A percentile compares a stretch with the other conserved stretches of the same genome.
These are phyloP conservation scores for Allophyes oxyacanthae DNA, from an alignment of 2,888 invertebrate species.

Conservation along the genomic window DNA sequence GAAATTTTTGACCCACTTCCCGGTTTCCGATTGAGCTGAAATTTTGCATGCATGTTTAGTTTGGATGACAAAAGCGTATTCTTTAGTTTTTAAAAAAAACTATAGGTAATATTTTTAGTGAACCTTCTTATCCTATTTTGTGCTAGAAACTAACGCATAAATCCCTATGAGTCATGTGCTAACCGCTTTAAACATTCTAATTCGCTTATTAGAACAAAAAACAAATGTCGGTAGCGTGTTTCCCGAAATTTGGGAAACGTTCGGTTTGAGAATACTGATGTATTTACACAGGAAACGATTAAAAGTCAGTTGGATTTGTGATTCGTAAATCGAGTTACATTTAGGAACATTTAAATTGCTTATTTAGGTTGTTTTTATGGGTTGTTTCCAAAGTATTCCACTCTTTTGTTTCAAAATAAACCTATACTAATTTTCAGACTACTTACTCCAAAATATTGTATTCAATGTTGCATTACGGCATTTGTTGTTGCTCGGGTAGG, in stretches of 20 bases:
- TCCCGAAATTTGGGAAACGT: slow-evolving; percentile 42
- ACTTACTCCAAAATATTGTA: too few relatives aligned
- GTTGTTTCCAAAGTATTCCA: too few relatives aligned
- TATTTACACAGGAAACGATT: slow-evolving; percentile 41
- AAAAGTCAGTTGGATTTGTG: slow-evolving; percentile 30
- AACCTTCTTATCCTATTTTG: slow-evolving; percentile 25
- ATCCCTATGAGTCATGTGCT: slow-evolving; percentile 46
- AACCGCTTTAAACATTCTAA: slow-evolving; percentile 40
- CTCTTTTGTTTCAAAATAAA: too few relatives aligned
- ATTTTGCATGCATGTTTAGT: too few relatives aligned
- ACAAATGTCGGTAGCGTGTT: slow-evolving; percentile 16
- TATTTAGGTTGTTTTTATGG: not conserved
- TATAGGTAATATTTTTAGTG: slow-evolving; percentile 12
- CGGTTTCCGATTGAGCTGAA: too few relatives aligned
- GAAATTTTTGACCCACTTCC: too few relatives aligned
- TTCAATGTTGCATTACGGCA: too few relatives aligned
- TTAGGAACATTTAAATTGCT: slow-evolving; percentile 39
- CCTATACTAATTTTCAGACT: too few relatives aligned
- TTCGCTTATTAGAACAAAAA: slow-evolving; percentile 39
- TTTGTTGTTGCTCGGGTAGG: too few relatives aligned
- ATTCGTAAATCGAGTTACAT: slow-evolving; percentile 25
- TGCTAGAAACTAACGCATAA: slow-evolving; percentile 17
- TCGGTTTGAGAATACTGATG: slow-evolving; percentile 39
- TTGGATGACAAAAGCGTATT: too few relatives aligned
- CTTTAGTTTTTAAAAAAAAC: too few relatives aligned